Percentiles rank a stretch among this genome's conserved stretches.
phyloP scores from a whole-genome alignment of 2,113 vertebrate genomes.

The Gobius niger region DNA sequence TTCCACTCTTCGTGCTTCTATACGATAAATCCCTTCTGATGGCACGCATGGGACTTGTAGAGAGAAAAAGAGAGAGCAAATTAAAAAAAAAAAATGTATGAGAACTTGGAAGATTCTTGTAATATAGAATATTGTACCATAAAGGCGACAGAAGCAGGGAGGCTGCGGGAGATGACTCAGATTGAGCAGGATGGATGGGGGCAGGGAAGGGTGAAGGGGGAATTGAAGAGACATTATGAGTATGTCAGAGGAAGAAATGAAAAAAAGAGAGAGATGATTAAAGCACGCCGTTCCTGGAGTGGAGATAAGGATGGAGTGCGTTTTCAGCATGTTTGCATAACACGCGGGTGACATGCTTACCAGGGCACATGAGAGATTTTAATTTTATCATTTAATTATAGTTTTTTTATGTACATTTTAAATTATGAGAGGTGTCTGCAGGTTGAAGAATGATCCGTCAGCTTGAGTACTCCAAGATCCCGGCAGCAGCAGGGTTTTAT shows the following conservation, averaged over 20 bases:
- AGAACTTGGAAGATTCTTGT: background rate
- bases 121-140: background rate
- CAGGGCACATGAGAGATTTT: background rate
- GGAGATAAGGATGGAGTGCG: constrained; percentile 20
- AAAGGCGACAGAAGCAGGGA: background rate
- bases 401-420: too few relatives aligned
- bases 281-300: background rate
- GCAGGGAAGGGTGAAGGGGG: constrained; percentile 44
- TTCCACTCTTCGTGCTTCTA: constrained; percentile 49
- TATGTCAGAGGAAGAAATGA: constrained; percentile 39
- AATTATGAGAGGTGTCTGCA: too few relatives aligned
- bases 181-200: constrained; percentile 35
- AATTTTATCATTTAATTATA: too few relatives aligned
- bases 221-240: constrained; percentile 37
- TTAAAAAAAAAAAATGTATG: background rate
- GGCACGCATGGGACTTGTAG: constrained; percentile 23
- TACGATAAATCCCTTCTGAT: constrained; percentile 40
- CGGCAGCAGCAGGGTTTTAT: too few relatives aligned
- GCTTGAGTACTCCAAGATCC: too few relatives aligned
- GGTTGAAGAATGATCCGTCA: too few relatives aligned
- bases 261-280: constrained; percentile 24
- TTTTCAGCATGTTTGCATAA: constrained; percentile 20
- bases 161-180: constrained; percentile 21
- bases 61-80: background rate
- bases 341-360: background rate